Percentiles rank a stretch among this genome's conserved stretches.
Conservation (phyloP, 2,888 invertebrate genomes). For the Baronia brevicornis region DNA sequence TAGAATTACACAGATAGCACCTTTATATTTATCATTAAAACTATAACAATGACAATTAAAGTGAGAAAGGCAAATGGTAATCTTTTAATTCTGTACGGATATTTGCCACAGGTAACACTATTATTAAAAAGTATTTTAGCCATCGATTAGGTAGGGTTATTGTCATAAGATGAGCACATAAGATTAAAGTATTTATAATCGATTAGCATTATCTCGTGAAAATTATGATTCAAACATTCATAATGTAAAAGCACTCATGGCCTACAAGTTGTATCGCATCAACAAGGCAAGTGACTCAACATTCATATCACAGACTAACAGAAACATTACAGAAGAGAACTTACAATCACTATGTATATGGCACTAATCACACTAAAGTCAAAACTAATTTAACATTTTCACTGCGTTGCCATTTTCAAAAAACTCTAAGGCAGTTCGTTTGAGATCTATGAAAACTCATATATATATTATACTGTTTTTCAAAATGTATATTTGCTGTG, state of each 20-base stretch:
- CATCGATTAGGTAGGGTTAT: constrained; percentile 3
- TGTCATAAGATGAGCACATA: constrained; percentile 5
- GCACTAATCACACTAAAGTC: constrained; percentile 61
- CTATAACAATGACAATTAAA: constrained; percentile 1
- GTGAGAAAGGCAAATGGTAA: neutral
- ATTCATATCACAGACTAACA: constrained; percentile 71
- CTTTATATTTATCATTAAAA: constrained; percentile 6
- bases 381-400: constrained; percentile 22
- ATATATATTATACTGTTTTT: too few species aligned
- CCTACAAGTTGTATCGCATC: constrained; percentile 26
- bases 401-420: too few species aligned
- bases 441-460: constrained; percentile 17
- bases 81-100: too few species aligned
- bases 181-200: neutral
- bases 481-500: too few species aligned
- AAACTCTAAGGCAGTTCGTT: constrained; percentile 50
- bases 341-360: constrained; percentile 63
- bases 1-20: constrained; percentile 5
- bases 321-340: constrained; percentile 50
- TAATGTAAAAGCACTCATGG: constrained; percentile 4
- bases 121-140: too few species aligned
- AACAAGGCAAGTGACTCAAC: constrained; percentile 53
- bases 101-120: too few species aligned
- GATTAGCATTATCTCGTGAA: constrained; percentile 5
- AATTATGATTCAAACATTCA: constrained; percentile 9